phyloP scores from a whole-genome alignment of 2,797 vertebrate genomes.

The Lithobates pipiens region DNA sequence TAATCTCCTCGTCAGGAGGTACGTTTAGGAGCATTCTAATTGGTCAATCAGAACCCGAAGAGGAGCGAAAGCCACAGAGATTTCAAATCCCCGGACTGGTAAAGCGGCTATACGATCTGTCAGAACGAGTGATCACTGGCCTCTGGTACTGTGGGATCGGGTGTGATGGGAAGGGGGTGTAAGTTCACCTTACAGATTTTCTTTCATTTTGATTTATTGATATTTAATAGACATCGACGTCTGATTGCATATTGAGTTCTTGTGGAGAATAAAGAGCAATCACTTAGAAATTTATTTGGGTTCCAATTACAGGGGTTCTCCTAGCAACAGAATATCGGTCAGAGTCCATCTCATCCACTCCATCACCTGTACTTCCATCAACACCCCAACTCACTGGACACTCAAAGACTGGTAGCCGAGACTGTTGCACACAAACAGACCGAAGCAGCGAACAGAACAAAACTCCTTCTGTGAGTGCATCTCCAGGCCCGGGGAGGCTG shows the following conservation, averaged over 20 bases:
- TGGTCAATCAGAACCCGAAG: too few relatives aligned
- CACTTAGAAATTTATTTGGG: background rate
- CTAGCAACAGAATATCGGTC: constrained; percentile 91
- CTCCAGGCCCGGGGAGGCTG: constrained; percentile 77
- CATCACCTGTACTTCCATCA: constrained; percentile 90
- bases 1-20: too few relatives aligned
- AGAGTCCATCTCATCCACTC: constrained; percentile 91
- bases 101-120: too few relatives aligned
- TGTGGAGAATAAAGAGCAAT: background rate
- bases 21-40: too few relatives aligned
- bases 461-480: constrained; percentile 66
- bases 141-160: too few relatives aligned
- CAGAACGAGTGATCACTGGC: too few relatives aligned
- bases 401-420: constrained; percentile 94
- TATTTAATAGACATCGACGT: background rate
- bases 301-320: constrained; percentile 81
- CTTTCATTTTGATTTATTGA: too few relatives aligned
- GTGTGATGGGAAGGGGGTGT: too few relatives aligned
- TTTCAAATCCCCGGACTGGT: too few relatives aligned
- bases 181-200: too few relatives aligned
- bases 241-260: background rate
- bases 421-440: constrained; percentile 97
- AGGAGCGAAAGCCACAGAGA: too few relatives aligned
- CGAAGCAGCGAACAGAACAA: constrained; percentile 85
- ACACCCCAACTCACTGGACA: constrained; percentile 87